phyloP scores from a whole-genome alignment of 1,140 invertebrate species.

The Cydia amplana region DNA sequence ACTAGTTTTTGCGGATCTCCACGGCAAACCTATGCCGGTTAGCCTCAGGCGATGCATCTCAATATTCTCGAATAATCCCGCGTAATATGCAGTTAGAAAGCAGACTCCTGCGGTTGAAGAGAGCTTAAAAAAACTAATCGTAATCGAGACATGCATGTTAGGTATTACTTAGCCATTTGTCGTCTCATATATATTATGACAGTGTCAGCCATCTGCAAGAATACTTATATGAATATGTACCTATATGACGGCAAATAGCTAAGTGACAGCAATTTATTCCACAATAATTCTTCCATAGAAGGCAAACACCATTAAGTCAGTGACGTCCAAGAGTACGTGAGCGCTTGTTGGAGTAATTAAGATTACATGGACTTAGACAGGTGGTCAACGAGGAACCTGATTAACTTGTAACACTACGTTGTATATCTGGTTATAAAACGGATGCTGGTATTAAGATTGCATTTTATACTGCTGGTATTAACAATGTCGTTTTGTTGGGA shows the following conservation, averaged over 20 bases:
- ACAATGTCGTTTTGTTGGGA: not conserved
- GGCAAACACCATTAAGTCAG: not conserved
- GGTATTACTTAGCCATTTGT: too few species aligned
- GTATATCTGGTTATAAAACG: slow-evolving; percentile 1
- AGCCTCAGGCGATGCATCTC: too few species aligned
- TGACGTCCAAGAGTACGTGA: slow-evolving; percentile 9
- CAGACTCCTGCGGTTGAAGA: too few species aligned
- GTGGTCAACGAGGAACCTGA: not conserved
- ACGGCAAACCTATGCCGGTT: too few species aligned
- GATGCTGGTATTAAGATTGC: not conserved
- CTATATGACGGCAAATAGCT: not conserved
- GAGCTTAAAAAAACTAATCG: too few species aligned
- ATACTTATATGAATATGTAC: not conserved
- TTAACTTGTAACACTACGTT: not conserved
- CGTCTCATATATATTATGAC: too few species aligned
- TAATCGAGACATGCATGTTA: too few species aligned
- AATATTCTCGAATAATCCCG: too few species aligned
- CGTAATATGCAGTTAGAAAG: too few species aligned
- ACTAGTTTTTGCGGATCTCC: too few species aligned
- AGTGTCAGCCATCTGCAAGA: not conserved
- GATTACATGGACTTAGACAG: slow-evolving; percentile 4
- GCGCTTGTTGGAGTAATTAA: not conserved
- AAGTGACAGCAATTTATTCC: not conserved
- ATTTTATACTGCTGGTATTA: not conserved
- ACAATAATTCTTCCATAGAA: not conserved